Evolutionary conservation across 1,140 invertebrate species (phyloP), one percentile per base, ranked within the genome.

Genomic region (Rhyacophila brunnea): DNA sequence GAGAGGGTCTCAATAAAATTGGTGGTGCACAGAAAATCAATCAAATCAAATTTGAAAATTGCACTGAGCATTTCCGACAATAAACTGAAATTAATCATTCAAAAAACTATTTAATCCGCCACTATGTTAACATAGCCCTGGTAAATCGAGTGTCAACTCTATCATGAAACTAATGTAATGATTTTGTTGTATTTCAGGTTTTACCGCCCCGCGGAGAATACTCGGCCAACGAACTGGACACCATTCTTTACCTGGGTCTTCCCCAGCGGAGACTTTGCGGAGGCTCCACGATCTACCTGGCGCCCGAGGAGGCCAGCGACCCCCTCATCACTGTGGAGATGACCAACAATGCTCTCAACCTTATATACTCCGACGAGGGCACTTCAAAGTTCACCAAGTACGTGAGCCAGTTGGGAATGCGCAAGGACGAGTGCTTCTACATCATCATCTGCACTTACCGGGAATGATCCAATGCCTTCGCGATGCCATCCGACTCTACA

Each of bases 341-440:
- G 1, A 70, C 76, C 32, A 78, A 84, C 69, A 89, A 89, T 75
- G 78, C 82, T 48, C 70, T 89, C 6, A 85, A 80, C 68, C 74
- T 89, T n/a, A 83, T 88, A 18, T 89, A 86, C 70, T 84, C 83
- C 57, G 80, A 80, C 62, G 67, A 73, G 9, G 83, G 82, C 58
- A 82, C 83, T 18, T 81, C 81, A 28, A 80, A 84, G 63, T 79
- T 86, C 71, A 83, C 84, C 45, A 85, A 83, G 68, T 86, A 87
- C 70, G 70, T 87, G n/a, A 80, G 78, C 68, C 74, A 77, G 60
- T 73, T 80, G 58, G 74, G 73, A 38, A 59, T 71, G 67, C n/a
- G 17, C 0, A 67, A 71, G 23, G 49, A 46, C 15, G 74, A 74
- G 50, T 69, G 71, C 53, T 82, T 80, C 68, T 84, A 83, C 66